These are phyloP conservation scores for Chrysemys picta DNA, from an alignment of 2,113 vertebrate genomes.

Conservation along the genomic window DNA sequence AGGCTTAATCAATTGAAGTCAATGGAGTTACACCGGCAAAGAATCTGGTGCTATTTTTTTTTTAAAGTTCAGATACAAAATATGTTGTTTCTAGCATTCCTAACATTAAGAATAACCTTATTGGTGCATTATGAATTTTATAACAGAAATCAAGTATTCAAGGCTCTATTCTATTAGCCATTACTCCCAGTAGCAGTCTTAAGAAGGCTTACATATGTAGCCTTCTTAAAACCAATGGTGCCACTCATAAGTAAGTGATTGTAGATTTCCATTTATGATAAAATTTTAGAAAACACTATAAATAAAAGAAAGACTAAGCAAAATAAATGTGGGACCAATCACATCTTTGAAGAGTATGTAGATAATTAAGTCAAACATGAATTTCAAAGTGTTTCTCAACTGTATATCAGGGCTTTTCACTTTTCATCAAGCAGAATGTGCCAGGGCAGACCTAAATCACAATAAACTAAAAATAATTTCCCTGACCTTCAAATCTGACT, in stretches of 20 bases:
- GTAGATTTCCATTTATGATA: background rate
- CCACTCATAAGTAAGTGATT: background rate
- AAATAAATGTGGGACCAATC: background rate
- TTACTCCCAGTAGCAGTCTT: background rate
- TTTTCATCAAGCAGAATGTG: background rate
- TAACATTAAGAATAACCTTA: background rate
- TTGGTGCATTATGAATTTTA: background rate
- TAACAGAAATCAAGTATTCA: background rate
- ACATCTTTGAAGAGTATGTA: background rate
- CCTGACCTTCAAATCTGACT: constrained; percentile 78
- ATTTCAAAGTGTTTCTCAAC: background rate
- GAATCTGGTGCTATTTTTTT: background rate
- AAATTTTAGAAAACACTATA: background rate
- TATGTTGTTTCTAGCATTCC: background rate
- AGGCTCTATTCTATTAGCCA: background rate
- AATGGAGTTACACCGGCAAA: background rate
- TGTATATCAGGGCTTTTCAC: background rate
- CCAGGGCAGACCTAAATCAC: constrained; percentile 23
- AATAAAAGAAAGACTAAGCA: background rate
- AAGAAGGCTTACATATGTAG: rapidly evolving
- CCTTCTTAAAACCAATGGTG: background rate
- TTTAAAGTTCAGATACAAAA: background rate
- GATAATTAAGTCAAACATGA: background rate
- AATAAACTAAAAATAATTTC: constrained; percentile 38
- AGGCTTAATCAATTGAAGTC: background rate